A percentile compares a stretch with the other conserved stretches of the same genome.
Conservation (phyloP, 2,888 invertebrate genomes). For the Sialis fuliginosa region DNA sequence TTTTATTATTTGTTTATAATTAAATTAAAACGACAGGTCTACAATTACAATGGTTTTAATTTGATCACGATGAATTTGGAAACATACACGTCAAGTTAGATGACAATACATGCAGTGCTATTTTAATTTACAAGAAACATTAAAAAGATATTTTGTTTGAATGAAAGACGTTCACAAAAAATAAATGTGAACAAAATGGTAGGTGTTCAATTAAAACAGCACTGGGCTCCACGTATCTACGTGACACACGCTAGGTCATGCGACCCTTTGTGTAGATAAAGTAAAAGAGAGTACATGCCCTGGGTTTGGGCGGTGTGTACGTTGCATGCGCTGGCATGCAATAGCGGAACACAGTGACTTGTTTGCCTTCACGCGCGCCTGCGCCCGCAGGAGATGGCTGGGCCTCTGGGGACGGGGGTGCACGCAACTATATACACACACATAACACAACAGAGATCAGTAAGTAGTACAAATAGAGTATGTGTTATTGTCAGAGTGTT, state of each 20-base stretch:
- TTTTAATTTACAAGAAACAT: neutral
- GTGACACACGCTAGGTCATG: too few species aligned
- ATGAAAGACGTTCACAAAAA: too few species aligned
- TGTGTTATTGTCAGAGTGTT: too few species aligned
- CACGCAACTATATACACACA: slow-evolving; percentile 15
- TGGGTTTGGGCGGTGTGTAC: slow-evolving; percentile 39
- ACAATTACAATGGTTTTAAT: too few species aligned
- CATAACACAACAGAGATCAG: slow-evolving; percentile 3
- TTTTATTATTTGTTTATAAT: too few species aligned
- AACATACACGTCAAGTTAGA: slow-evolving; percentile 5
- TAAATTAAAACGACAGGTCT: too few species aligned
- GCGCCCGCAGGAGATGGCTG: slow-evolving; percentile 16
- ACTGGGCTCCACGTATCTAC: too few species aligned
- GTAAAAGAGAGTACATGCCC: slow-evolving; percentile 33
- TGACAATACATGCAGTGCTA: neutral
- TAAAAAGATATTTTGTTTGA: too few species aligned
- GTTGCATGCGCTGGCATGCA: slow-evolving; percentile 42
- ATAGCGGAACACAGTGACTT: slow-evolving; percentile 32
- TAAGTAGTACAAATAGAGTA: neutral
- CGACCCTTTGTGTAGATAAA: neutral
- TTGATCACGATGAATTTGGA: neutral
- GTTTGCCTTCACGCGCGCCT: slow-evolving; percentile 18
- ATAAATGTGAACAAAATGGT: too few species aligned
- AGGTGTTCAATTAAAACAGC: too few species aligned
- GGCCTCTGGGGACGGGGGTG: slow-evolving; percentile 21